A percentile compares a stretch with the other conserved stretches of the same genome.
phyloP scores from a whole-genome alignment of 2,113 vertebrate species.

The Echinops telfairi region DNA sequence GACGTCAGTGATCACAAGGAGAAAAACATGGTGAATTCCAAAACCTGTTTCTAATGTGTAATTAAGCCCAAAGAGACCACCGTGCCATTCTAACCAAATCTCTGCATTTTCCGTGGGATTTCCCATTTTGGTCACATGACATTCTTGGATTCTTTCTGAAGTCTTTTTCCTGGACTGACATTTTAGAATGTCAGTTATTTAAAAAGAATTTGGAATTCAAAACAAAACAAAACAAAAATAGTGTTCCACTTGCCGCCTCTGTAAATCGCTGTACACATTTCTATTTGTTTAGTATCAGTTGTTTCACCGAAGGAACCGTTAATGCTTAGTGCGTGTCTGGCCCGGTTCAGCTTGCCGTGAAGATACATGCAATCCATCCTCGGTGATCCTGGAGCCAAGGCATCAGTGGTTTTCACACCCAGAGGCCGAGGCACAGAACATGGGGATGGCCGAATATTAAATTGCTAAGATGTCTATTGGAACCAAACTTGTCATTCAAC shows the following conservation, averaged over 20 bases:
- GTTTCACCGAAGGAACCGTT: not conserved
- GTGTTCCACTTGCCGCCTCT: too few relatives aligned
- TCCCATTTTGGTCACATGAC: constrained; percentile 29
- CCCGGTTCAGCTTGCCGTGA: not conserved
- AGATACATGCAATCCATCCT: not conserved
- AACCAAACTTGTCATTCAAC: not conserved
- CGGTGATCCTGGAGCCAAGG: not conserved
- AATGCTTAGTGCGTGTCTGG: not conserved
- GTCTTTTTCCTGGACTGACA: not conserved
- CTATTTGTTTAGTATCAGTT: too few relatives aligned
- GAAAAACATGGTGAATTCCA: not conserved
- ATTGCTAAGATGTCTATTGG: not conserved
- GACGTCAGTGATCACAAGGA: not conserved
- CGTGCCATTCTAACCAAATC: not conserved
- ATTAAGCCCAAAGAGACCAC: not conserved
- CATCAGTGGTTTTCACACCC: not conserved
- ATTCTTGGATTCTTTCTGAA: not conserved
- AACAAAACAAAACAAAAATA: too few relatives aligned
- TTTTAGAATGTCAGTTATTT: not conserved
- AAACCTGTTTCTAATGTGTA: constrained; percentile 11
- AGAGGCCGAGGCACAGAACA: not conserved
- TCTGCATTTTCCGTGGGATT: constrained; percentile 37
- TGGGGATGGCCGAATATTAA: not conserved
- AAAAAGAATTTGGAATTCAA: too few relatives aligned
- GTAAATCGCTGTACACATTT: too few relatives aligned